A percentile compares a stretch with the other conserved stretches of the same genome.
These are phyloP conservation scores for Calypte anna DNA, from an alignment of 2,113 vertebrate genomes.

Conservation along the genomic window DNA sequence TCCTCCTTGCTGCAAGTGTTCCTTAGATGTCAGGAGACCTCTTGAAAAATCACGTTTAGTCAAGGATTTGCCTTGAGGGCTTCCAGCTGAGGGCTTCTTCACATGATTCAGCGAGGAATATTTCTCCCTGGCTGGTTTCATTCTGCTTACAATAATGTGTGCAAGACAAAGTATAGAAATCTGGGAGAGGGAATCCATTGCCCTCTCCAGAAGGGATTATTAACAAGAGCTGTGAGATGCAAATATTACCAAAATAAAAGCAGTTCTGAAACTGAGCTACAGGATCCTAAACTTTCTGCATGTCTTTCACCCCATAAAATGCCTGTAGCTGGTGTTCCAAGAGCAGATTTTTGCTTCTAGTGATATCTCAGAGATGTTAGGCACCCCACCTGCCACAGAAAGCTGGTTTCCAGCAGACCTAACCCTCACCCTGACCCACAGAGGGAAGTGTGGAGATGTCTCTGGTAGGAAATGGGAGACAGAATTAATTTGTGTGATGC, in stretches of 20 bases:
- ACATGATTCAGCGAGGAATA: not conserved
- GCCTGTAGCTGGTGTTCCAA: not conserved
- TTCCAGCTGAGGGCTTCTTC: not conserved
- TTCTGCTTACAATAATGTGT: not conserved
- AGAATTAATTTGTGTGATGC: not conserved
- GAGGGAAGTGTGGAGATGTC: not conserved
- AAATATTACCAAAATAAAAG: not conserved
- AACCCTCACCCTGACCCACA: not conserved
- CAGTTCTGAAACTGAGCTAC: not conserved
- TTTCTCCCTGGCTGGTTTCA: not conserved
- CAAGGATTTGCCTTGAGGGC: not conserved
- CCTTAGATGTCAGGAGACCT: too few species aligned
- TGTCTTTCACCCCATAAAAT: not conserved
- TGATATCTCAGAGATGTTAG: not conserved
- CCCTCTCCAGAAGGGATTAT: not conserved
- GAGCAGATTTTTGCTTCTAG: not conserved
- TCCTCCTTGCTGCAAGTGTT: too few species aligned
- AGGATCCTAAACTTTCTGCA: not conserved
- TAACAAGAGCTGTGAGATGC: accelerated
- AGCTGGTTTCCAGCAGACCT: not conserved
- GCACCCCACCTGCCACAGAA: not conserved
- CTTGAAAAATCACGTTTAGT: accelerated
- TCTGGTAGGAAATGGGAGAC: not conserved
- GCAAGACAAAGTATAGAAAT: not conserved
- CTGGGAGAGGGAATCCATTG: not conserved